Percentiles rank a stretch among this genome's conserved stretches.
phyloP scores from a whole-genome alignment of 2,113 vertebrate genomes.

The Stictonetta naevosa region DNA sequence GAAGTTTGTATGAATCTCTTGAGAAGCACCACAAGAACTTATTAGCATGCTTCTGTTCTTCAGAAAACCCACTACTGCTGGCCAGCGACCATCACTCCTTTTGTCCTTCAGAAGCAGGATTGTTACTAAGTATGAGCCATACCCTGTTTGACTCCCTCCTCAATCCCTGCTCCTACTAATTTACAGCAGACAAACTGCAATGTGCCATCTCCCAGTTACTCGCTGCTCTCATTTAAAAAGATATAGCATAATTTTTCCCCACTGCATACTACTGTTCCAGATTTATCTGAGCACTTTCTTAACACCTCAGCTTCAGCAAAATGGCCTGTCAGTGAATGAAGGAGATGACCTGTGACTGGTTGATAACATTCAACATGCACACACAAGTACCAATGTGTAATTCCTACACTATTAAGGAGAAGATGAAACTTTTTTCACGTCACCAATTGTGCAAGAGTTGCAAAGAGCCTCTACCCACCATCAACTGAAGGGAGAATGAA shows the following conservation, averaged over 20 bases:
- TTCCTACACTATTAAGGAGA: background rate
- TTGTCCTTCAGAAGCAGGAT: background rate
- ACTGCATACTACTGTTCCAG: rapidly evolving
- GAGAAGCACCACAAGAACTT: background rate
- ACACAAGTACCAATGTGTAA: background rate
- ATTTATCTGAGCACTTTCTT: background rate
- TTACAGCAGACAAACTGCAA: background rate
- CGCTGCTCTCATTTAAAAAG: background rate
- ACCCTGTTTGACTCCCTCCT: background rate
- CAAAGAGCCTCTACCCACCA: background rate
- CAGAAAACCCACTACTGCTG: background rate
- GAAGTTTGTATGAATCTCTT: background rate
- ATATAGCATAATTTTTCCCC: background rate
- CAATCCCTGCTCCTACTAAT: background rate
- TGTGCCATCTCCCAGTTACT: background rate
- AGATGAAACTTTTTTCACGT: background rate
- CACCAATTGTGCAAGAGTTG: background rate
- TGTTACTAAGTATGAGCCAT: background rate
- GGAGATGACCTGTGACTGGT: background rate
- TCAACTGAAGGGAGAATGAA: background rate
- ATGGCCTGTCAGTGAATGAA: background rate
- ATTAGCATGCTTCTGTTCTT: background rate
- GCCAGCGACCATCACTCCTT: background rate
- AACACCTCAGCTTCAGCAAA: background rate
- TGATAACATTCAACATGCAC: background rate